Conservation (phyloP, 2,113 vertebrate genomes). For the Cyphomyrus discorhynchus region DNA sequence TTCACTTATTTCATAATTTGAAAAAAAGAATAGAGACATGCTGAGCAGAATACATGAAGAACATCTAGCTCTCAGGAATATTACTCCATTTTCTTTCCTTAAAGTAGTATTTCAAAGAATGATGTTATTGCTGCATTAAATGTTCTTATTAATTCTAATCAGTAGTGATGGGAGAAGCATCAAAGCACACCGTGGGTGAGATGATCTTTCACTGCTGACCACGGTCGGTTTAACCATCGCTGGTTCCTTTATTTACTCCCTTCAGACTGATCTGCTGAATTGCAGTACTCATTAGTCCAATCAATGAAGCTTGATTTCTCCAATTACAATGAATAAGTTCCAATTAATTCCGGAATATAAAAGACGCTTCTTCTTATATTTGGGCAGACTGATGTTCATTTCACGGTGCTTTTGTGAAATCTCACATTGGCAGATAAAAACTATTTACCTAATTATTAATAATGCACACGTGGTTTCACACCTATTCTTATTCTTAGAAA, state of each 20-base stretch:
- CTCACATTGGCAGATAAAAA: not conserved
- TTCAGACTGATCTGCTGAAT: not conserved
- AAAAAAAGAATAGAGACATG: not conserved
- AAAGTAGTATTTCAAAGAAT: not conserved
- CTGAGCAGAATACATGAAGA: not conserved
- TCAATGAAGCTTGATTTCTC: not conserved
- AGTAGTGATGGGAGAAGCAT: not conserved
- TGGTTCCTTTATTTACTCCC: not conserved
- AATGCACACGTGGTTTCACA: not conserved
- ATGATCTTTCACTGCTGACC: not conserved
- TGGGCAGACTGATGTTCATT: not conserved
- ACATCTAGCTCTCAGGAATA: not conserved
- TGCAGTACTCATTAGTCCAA: not conserved
- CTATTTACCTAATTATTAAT: not conserved
- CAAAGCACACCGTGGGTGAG: not conserved
- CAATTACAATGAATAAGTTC: not conserved
- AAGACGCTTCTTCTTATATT: not conserved
- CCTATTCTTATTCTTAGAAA: not conserved
- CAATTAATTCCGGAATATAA: slow-evolving; percentile 4
- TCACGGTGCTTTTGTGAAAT: not conserved
- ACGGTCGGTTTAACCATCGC: not conserved
- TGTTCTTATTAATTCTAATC: not conserved
- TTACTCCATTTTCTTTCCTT: not conserved
- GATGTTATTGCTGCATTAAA: not conserved
- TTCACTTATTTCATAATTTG: not conserved